Evolutionary conservation across 2,113 vertebrate species (phyloP).

Genomic region (Eudyptes chrysolophus): DNA sequence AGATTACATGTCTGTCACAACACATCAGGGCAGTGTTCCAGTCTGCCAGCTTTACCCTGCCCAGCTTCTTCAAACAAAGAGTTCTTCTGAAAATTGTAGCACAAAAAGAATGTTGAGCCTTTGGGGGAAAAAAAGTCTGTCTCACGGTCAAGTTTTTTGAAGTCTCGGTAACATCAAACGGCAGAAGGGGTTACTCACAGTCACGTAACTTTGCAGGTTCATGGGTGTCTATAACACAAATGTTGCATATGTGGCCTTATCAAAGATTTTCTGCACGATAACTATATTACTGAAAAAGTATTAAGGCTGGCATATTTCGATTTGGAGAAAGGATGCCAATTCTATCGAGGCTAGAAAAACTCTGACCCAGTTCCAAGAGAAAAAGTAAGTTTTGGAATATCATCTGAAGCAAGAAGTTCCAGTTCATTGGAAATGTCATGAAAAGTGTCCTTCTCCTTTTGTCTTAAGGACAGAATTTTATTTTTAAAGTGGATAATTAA

Average conservation of each 20-base stretch:
- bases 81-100: constrained; percentile 42
- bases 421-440: constrained; percentile 38
- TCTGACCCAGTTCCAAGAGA: constrained; percentile 65
- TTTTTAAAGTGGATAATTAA: constrained; percentile 37
- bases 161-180: constrained; percentile 33
- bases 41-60: constrained; percentile 69
- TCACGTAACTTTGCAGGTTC: constrained; percentile 43
- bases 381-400: constrained; percentile 40
- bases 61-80: constrained; percentile 68
- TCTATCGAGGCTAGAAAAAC: constrained; percentile 63
- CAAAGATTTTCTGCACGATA: constrained; percentile 49
- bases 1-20: constrained; percentile 71
- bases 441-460: constrained; percentile 34
- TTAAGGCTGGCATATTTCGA: constrained; percentile 36
- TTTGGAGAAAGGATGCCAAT: constrained; percentile 57
- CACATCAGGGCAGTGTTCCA: constrained; percentile 71
- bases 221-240: neutral
- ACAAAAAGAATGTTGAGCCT: constrained; percentile 56
- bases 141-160: constrained; percentile 56
- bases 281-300: constrained; percentile 57
- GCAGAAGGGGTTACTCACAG: constrained; percentile 21
- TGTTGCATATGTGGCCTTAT: constrained; percentile 20
- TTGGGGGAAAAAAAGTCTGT: constrained; percentile 37
- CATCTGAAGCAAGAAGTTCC: constrained; percentile 40
- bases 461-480: constrained; percentile 11